Evolutionary conservation across 2,888 invertebrate genomes (phyloP).

Genomic region (Leptopilina drosophilae): DNA sequence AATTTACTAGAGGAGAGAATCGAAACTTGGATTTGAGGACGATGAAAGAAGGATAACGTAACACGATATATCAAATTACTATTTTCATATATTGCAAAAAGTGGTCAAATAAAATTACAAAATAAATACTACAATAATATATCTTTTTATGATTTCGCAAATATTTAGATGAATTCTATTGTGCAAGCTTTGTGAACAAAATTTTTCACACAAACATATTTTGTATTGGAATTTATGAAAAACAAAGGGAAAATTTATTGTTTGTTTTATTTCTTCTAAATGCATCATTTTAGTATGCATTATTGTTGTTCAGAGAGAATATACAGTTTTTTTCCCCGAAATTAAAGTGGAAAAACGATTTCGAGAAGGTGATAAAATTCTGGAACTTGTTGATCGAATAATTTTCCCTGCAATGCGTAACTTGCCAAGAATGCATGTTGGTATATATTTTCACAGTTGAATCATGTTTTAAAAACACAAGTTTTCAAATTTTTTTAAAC

Average conservation of each 20-base stretch:
- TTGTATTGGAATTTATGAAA: no score
- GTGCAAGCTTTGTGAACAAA: no score
- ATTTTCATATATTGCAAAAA: no score
- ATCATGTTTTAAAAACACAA: conserved; percentile 2
- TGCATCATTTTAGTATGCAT: no score
- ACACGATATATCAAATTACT: neutral
- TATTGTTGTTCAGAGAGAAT: no score
- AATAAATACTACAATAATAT: neutral
- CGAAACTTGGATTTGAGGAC: conserved; percentile 24
- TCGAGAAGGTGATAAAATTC: neutral
- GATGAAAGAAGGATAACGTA: conserved; percentile 1
- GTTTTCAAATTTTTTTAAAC: no score
- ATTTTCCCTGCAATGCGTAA: neutral
- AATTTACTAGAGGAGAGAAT: conserved; percentile 45
- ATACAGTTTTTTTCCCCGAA: neutral
- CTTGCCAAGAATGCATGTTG: neutral
- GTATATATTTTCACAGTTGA: conserved; percentile 11
- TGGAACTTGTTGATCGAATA: conserved; percentile 6
- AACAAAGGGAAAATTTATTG: no score
- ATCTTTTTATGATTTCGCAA: no score
- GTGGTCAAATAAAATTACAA: neutral
- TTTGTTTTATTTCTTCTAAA: no score
- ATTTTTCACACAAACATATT: no score
- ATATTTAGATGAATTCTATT: no score
- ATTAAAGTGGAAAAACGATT: neutral